Percentiles rank a stretch among this genome's conserved stretches.
Conservation (phyloP, 2,797 vertebrate species). For the Artibeus lituratus region DNA sequence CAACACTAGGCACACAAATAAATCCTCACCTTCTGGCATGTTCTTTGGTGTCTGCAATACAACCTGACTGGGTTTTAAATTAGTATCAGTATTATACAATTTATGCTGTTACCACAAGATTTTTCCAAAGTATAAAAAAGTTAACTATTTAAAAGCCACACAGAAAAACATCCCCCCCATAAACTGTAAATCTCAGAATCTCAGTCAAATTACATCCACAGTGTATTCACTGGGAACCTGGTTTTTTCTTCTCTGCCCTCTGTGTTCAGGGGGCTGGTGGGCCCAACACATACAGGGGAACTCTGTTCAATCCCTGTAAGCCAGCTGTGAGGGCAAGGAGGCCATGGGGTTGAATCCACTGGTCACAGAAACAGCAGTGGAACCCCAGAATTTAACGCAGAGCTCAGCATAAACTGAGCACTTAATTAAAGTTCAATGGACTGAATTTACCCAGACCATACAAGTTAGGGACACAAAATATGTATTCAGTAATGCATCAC, state of each 20-base stretch:
- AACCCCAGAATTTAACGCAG: not conserved
- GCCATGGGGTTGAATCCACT: not conserved
- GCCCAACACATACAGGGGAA: not conserved
- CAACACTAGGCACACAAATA: not conserved
- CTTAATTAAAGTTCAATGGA: not conserved
- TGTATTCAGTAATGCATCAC: not conserved
- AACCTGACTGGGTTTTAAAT: not conserved
- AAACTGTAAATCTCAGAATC: not conserved
- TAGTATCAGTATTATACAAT: not conserved
- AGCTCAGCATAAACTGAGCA: not conserved
- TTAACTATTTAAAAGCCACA: not conserved
- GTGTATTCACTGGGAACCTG: not conserved
- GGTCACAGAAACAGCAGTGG: not conserved
- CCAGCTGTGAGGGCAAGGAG: not conserved
- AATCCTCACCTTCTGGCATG: not conserved
- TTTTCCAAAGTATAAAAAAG: not conserved
- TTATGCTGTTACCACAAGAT: not conserved
- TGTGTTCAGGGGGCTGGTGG: not conserved
- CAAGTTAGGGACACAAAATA: not conserved
- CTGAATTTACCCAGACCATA: not conserved
- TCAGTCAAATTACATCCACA: not conserved
- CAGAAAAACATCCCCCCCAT: not conserved
- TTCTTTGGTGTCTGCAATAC: conserved; percentile 8
- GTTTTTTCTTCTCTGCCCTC: not conserved
- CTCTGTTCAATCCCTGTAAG: not conserved